These are phyloP conservation scores for Coelogynopora nodosa DNA, from an alignment of 2,888 invertebrate genomes.

Conservation along the genomic window DNA sequence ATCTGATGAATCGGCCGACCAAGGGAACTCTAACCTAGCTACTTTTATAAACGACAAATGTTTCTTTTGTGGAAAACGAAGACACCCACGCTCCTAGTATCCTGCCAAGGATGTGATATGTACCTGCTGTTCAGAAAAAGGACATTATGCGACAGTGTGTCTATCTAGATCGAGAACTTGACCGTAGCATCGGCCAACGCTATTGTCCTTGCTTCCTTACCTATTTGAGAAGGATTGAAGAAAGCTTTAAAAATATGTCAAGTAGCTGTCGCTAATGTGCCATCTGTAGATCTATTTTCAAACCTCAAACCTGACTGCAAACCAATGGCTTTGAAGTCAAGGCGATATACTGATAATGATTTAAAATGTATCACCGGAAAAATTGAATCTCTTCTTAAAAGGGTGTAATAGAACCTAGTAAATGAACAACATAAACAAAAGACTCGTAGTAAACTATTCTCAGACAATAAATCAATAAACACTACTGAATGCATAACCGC, in stretches of 20 bases:
- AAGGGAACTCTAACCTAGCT: background rate
- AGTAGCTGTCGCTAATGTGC: conserved; percentile 23
- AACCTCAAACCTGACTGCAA: conserved; percentile 22
- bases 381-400: conserved; percentile 35
- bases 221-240: background rate
- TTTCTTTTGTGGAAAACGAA: conserved; percentile 10
- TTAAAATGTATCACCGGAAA: conserved; percentile 27
- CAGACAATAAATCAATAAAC: conserved; percentile 9
- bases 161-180: background rate
- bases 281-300: background rate
- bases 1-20: conserved; percentile 19
- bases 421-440: conserved; percentile 46
- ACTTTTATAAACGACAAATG: conserved; percentile 8
- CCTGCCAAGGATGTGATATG: conserved; percentile 32
- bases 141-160: background rate
- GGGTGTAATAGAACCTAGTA: conserved; percentile 46
- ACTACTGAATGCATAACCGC: background rate
- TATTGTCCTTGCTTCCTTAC: conserved; percentile 3
- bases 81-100: conserved; percentile 29
- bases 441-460: background rate
- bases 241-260: background rate
- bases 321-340: background rate
- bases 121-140: conserved; percentile 4
- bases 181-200: background rate
- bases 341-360: conserved; percentile 35